Evolutionary conservation across 2,888 invertebrate species (phyloP).

Genomic region (Sussaba pulchella): DNA sequence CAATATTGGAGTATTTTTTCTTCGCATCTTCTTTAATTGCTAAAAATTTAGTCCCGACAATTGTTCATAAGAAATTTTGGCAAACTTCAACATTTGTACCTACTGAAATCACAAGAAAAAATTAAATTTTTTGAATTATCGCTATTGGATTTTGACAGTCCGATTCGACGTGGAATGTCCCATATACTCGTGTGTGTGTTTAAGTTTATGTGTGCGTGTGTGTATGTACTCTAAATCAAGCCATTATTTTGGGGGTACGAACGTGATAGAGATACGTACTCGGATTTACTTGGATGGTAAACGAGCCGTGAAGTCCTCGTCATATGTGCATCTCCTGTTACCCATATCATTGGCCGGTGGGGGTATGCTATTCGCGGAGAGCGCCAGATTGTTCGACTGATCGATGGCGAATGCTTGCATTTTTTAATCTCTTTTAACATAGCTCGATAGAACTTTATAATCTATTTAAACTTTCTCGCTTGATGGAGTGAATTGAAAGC

Average conservation of each 20-base stretch:
- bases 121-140: too few relatives aligned
- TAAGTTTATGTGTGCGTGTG: not conserved
- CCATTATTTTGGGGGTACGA: conserved; percentile 68
- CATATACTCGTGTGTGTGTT: not conserved
- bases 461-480: too few relatives aligned
- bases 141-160: too few relatives aligned
- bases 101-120: too few relatives aligned
- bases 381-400: conserved; percentile 49
- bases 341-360: conserved; percentile 65
- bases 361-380: conserved; percentile 32
- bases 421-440: conserved; percentile 32
- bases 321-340: conserved; percentile 78
- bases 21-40: too few relatives aligned
- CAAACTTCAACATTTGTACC: too few relatives aligned
- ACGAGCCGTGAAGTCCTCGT: conserved; percentile 81
- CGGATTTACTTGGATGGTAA: conserved; percentile 73
- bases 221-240: conserved; percentile 53
- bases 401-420: conserved; percentile 29
- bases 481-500: too few relatives aligned
- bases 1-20: too few relatives aligned
- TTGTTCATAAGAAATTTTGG: too few relatives aligned
- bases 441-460: too few relatives aligned
- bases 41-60: too few relatives aligned
- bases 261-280: conserved; percentile 64
- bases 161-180: too few relatives aligned